A percentile compares a stretch with the other conserved stretches of the same genome.
These are phyloP conservation scores for Neogobius melanostomus DNA, from an alignment of 2,113 vertebrate genomes.

Conservation along the genomic window DNA sequence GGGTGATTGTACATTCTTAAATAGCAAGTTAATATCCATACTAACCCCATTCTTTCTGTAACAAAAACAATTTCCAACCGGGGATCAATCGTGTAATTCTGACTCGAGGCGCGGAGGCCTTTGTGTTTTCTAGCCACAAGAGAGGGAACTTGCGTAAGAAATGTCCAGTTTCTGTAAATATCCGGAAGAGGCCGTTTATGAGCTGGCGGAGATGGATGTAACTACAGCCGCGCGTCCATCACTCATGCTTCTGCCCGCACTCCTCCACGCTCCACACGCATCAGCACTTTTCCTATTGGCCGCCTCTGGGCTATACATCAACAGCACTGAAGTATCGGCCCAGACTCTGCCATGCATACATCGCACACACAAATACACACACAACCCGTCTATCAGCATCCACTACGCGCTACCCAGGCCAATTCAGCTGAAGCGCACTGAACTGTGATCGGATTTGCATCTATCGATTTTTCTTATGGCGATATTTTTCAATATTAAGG, in stretches of 20 bases:
- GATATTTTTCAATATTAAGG: too few species aligned
- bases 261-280: constrained; percentile 37
- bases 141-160: constrained; percentile 7
- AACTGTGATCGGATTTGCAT: too few species aligned
- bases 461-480: too few species aligned
- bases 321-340: constrained; percentile 35
- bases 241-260: constrained; percentile 64
- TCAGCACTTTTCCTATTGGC: constrained; percentile 61
- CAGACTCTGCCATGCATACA: constrained; percentile 49
- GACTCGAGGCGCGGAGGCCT: too few species aligned
- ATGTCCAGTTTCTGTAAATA: constrained; percentile 12
- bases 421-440: neutral
- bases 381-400: constrained; percentile 23
- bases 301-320: constrained; percentile 50
- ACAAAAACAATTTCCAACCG: too few species aligned
- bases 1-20: too few species aligned
- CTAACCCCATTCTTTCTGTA: too few species aligned
- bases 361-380: constrained; percentile 26
- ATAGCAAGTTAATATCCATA: too few species aligned
- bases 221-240: constrained; percentile 63
- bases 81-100: too few species aligned
- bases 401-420: constrained; percentile 25
- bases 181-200: neutral
- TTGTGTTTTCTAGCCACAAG: neutral
- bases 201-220: constrained; percentile 65